phyloP scores from a whole-genome alignment of 2,888 invertebrate genomes.

The Arenicola marina region DNA sequence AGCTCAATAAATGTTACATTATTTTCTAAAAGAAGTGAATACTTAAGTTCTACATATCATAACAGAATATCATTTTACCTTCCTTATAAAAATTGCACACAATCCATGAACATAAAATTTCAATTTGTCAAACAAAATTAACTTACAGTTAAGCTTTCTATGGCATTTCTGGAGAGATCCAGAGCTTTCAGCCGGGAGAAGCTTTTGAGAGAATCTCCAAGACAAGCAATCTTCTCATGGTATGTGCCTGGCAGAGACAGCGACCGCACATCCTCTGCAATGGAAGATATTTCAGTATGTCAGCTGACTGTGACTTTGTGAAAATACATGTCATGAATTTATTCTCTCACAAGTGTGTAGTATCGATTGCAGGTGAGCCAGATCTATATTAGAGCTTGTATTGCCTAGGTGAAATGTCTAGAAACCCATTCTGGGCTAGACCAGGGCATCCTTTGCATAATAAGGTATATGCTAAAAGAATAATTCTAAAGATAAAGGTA shows the following conservation, averaged over 20 bases:
- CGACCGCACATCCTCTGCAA: slow-evolving; percentile 59
- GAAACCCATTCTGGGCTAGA: too few relatives aligned
- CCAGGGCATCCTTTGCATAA: too few relatives aligned
- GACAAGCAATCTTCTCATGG: slow-evolving; percentile 56
- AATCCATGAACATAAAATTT: neutral
- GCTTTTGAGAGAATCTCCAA: slow-evolving; percentile 52
- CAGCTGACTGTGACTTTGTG: too few relatives aligned
- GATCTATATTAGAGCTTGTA: too few relatives aligned
- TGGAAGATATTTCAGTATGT: neutral
- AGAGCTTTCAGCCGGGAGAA: slow-evolving; percentile 56
- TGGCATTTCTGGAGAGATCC: slow-evolving; percentile 58
- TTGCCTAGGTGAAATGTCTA: too few relatives aligned
- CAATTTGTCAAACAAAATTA: neutral
- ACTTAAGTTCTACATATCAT: neutral
- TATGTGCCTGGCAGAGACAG: slow-evolving; percentile 59
- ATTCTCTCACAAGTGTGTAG: too few relatives aligned
- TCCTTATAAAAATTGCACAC: neutral
- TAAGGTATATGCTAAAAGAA: too few relatives aligned
- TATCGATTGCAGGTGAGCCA: too few relatives aligned
- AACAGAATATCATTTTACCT: neutral
- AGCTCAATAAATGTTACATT: too few relatives aligned
- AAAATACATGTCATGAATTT: too few relatives aligned
- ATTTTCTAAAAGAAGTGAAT: too few relatives aligned
- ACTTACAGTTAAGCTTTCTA: slow-evolving; percentile 46
- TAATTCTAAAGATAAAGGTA: too few relatives aligned